Evolutionary conservation across 1,140 invertebrate species (phyloP).

Genomic region (Procambarus virginalis): DNA sequence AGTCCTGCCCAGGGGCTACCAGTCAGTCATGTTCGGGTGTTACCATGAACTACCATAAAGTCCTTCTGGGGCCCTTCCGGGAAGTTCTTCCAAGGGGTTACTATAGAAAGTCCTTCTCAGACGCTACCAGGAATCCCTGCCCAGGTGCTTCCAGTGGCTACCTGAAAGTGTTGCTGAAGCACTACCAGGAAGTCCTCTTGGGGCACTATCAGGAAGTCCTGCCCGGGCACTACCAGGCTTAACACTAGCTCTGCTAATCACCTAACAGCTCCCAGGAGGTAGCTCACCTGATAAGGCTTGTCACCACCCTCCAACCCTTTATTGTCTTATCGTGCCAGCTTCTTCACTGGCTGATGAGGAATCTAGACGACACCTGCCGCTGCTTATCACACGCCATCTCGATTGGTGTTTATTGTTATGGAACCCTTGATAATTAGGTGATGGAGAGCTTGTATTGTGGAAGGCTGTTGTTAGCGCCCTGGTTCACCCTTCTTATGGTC

Average conservation of each 20-base stretch:
- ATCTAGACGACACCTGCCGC: constrained; percentile 1
- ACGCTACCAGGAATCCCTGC: too few relatives aligned
- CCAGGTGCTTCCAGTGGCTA: too few relatives aligned
- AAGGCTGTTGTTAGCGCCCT: neutral
- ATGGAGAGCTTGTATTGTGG: neutral
- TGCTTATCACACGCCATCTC: constrained; percentile 14
- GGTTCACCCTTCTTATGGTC: too few relatives aligned
- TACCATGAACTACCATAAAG: too few relatives aligned
- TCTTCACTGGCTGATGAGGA: constrained; percentile 14
- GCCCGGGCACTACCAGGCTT: constrained; percentile 18
- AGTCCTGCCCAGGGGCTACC: too few relatives aligned
- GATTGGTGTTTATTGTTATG: constrained; percentile 18
- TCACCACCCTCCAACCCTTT: constrained; percentile 56
- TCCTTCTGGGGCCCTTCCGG: too few relatives aligned
- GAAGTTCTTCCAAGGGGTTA: too few relatives aligned
- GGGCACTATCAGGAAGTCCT: constrained; percentile 12
- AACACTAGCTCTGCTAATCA: constrained; percentile 54
- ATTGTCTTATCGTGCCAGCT: constrained; percentile 47
- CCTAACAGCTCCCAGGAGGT: constrained; percentile 34
- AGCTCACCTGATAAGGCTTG: constrained; percentile 50
- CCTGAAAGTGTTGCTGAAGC: too few relatives aligned
- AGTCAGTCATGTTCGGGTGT: too few relatives aligned
- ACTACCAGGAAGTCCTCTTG: too few relatives aligned
- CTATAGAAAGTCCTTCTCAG: too few relatives aligned
- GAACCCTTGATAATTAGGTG: neutral